Conservation (phyloP, 2,888 invertebrate genomes). For the Tupiocoris notatus region DNA sequence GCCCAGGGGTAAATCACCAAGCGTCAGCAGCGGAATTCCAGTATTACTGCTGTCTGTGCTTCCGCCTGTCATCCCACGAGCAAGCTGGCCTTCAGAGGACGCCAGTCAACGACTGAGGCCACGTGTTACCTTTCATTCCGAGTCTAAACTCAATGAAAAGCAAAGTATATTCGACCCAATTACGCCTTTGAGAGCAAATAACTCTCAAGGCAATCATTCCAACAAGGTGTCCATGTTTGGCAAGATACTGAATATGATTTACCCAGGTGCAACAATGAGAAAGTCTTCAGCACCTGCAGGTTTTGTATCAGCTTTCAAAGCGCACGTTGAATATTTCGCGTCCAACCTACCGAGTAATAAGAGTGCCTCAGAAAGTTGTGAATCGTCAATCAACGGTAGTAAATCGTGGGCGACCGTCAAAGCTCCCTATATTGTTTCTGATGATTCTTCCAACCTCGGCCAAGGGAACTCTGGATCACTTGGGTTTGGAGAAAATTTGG, state of each 20-base stretch:
- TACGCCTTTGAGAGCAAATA: not conserved
- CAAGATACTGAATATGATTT: slow-evolving; percentile 58
- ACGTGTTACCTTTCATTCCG: slow-evolving; percentile 52
- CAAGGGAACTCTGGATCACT: not conserved
- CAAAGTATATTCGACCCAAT: slow-evolving; percentile 1
- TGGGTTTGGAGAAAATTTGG: slow-evolving; percentile 16
- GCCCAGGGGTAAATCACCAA: slow-evolving; percentile 58
- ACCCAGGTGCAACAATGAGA: slow-evolving; percentile 65
- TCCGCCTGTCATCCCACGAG: slow-evolving; percentile 72
- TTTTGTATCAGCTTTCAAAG: slow-evolving; percentile 68
- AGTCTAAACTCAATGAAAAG: slow-evolving; percentile 45
- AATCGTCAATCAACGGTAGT: slow-evolving; percentile 60
- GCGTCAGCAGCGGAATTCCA: slow-evolving; percentile 68
- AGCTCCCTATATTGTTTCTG: slow-evolving; percentile 36
- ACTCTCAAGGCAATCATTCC: not conserved
- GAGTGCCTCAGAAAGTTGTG: slow-evolving; percentile 51
- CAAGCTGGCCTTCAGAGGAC: slow-evolving; percentile 75
- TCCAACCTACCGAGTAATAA: slow-evolving; percentile 67
- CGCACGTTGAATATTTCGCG: slow-evolving; percentile 71
- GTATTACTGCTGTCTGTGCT: slow-evolving; percentile 69
- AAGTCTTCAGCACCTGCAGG: slow-evolving; percentile 61
- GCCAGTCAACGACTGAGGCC: slow-evolving; percentile 64
- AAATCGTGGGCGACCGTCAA: slow-evolving; percentile 45
- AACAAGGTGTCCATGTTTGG: slow-evolving; percentile 53
- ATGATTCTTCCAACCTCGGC: slow-evolving; percentile 22